Percentiles rank a stretch among this genome's conserved stretches.
phyloP scores from a whole-genome alignment of 2,113 vertebrate genomes.

The Heloderma charlesbogerti region DNA sequence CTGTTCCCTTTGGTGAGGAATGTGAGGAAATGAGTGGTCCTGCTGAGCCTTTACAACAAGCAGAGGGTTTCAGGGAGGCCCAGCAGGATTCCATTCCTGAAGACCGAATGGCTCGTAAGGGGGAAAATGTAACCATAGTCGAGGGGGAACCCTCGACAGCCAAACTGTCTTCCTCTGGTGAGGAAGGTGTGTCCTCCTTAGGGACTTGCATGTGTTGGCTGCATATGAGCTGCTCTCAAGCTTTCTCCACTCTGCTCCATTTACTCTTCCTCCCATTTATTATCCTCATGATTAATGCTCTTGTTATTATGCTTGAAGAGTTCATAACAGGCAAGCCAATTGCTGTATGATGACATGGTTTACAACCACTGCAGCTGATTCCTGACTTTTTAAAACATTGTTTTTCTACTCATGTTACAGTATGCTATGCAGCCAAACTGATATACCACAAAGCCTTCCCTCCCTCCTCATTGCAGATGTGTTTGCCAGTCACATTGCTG shows the following conservation, averaged over 20 bases:
- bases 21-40: conserved; percentile 83
- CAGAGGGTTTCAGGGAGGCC: conserved; percentile 80
- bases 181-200: conserved; percentile 91
- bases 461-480: conserved; percentile 79
- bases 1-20: conserved; percentile 86
- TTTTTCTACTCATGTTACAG: conserved; percentile 67
- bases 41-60: conserved; percentile 81
- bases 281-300: conserved; percentile 59
- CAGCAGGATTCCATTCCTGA: conserved; percentile 75
- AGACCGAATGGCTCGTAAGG: conserved; percentile 82
- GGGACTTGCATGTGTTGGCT: conserved; percentile 86
- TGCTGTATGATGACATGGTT: conserved; percentile 77
- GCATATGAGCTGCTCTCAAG: conserved; percentile 56
- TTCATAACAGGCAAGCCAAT: conserved; percentile 53
- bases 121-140: conserved; percentile 81
- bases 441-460: conserved; percentile 76
- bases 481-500: conserved; percentile 92
- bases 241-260: conserved; percentile 74
- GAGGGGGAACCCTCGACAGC: conserved; percentile 75
- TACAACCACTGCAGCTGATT: conserved; percentile 69
- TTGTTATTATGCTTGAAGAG: conserved; percentile 72
- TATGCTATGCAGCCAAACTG: conserved; percentile 83
- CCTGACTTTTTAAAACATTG: conserved; percentile 38
- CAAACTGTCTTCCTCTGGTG: conserved; percentile 73
- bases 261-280: conserved; percentile 62